Evolutionary conservation across 1,140 invertebrate species (phyloP).

Genomic region (Atta colombica): DNA sequence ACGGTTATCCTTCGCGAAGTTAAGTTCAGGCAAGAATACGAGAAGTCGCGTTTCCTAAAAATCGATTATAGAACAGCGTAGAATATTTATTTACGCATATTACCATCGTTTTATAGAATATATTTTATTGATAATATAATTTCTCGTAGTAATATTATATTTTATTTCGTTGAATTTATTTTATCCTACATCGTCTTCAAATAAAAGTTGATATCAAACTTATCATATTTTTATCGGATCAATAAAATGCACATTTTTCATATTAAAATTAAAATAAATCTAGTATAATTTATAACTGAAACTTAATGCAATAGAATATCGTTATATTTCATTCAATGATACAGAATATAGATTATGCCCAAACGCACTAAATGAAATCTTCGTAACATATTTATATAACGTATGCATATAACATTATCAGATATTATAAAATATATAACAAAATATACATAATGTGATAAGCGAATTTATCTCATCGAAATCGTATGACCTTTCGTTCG

Average conservation of each 20-base stretch:
- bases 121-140: constrained; percentile 15
- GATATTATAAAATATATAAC: constrained; percentile 14
- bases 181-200: constrained; percentile 4
- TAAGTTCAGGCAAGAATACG: constrained; percentile 25
- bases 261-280: constrained; percentile 26
- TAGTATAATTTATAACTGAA: constrained; percentile 6
- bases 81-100: constrained; percentile 53
- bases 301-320: constrained; percentile 22
- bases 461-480: constrained; percentile 11
- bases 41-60: constrained; percentile 33
- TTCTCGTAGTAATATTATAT: neutral
- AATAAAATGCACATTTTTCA: neutral
- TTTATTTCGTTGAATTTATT: neutral
- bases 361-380: constrained; percentile 12
- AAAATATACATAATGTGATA: constrained; percentile 26
- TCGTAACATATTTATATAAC: constrained; percentile 25
- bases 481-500: constrained; percentile 25
- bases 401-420: neutral
- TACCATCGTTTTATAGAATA: constrained; percentile 13
- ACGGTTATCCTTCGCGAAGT: constrained; percentile 25
- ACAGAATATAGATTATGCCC: neutral
- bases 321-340: neutral
- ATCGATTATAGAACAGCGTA: constrained; percentile 23
- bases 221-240: neutral
- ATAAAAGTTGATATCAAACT: constrained; percentile 8